Conservation (phyloP, 2,113 vertebrate genomes). For the Periophthalmus modestus region DNA sequence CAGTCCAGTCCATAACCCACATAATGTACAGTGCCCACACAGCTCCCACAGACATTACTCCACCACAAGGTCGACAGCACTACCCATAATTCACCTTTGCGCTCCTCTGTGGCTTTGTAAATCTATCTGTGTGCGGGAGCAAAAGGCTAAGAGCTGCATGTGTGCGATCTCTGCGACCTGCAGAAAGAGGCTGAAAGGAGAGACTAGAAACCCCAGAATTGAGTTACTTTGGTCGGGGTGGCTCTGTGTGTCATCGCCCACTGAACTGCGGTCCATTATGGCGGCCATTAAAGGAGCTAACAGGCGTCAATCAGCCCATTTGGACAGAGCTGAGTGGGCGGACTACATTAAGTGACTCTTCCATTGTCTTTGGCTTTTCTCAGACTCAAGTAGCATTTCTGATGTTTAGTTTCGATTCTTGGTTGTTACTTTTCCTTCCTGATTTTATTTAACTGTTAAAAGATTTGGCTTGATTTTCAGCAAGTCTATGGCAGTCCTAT, state of each 20-base stretch:
- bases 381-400: slow-evolving; percentile 6
- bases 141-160: slow-evolving; percentile 37
- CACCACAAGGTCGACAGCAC: slow-evolving; percentile 36
- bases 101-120: slow-evolving; percentile 40
- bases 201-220: slow-evolving; percentile 47
- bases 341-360: slow-evolving; percentile 59
- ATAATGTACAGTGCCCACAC: slow-evolving; percentile 3
- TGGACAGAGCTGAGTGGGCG: slow-evolving; percentile 61
- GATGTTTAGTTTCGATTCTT: neutral
- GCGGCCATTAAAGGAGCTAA: slow-evolving; percentile 60
- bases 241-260: slow-evolving; percentile 42
- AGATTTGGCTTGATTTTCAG: neutral
- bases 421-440: neutral
- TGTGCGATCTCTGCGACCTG: neutral
- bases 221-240: slow-evolving; percentile 58
- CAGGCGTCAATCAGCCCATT: slow-evolving; percentile 67
- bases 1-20: slow-evolving; percentile 4
- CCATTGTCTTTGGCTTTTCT: slow-evolving; percentile 43
- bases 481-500: too few relatives aligned
- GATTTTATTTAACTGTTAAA: neutral
- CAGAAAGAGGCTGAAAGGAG: slow-evolving; percentile 56
- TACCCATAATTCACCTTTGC: slow-evolving; percentile 43
- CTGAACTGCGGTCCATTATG: slow-evolving; percentile 53
- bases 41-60: slow-evolving; percentile 16
- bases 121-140: slow-evolving; percentile 37